These are phyloP conservation scores for Allophyes oxyacanthae DNA, from an alignment of 2,888 invertebrate species.

Conservation along the genomic window DNA sequence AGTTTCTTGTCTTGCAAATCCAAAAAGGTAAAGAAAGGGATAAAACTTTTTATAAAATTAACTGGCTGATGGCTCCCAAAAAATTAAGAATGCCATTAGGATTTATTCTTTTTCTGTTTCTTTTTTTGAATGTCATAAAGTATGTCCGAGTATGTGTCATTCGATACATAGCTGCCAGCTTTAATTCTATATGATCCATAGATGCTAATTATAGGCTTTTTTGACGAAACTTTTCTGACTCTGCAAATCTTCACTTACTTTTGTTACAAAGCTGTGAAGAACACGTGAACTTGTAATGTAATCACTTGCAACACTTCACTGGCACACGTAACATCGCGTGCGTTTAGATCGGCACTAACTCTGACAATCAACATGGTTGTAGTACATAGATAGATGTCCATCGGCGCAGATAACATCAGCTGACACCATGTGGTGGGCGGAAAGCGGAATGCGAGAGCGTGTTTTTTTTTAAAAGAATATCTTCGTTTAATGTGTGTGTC, in stretches of 20 bases:
- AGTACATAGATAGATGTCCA: conserved; percentile 47
- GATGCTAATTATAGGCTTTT: too few species aligned
- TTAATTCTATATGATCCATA: too few species aligned
- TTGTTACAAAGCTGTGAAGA: background rate
- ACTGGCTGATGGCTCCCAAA: too few species aligned
- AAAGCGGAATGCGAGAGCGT: conserved; percentile 32
- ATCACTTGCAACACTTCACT: conserved; percentile 35
- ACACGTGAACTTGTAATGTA: conserved; percentile 16
- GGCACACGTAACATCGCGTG: conserved; percentile 47
- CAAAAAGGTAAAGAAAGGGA: too few species aligned
- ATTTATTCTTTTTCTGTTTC: too few species aligned
- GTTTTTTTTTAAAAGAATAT: background rate
- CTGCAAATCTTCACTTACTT: conserved; percentile 16
- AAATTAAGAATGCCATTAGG: too few species aligned
- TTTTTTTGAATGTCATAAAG: too few species aligned
- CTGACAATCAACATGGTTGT: conserved; percentile 43
- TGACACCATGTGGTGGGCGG: conserved; percentile 23
- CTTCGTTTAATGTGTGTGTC: background rate
- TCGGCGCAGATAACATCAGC: conserved; percentile 26
- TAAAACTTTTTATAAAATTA: too few species aligned
- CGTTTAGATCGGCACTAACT: conserved; percentile 46
- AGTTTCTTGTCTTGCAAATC: too few species aligned
- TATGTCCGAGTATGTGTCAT: too few species aligned
- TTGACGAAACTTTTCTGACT: too few species aligned
- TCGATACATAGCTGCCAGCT: too few species aligned